Evolutionary conservation across 2,888 invertebrate genomes (phyloP), one percentile per base, ranked within the genome.

Genomic region (Lomographa bimaculata): DNA sequence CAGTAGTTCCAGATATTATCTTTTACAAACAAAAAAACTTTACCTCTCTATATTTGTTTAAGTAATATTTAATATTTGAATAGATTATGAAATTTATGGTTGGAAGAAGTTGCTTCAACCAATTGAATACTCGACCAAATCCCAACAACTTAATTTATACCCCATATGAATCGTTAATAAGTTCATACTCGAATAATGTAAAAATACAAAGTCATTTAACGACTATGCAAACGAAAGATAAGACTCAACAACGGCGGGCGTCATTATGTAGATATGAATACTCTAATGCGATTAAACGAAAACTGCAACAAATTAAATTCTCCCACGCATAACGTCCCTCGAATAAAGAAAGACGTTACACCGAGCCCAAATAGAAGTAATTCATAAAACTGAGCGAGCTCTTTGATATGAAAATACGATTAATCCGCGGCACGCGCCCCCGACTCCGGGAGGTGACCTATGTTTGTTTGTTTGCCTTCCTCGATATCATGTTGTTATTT

Each of bases 331-430:
- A 68, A 64, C 60, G 68, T 73, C 72, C 75, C 72, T 66, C 64
- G 65, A 64, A 79, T 71, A 79, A 79, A 83, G 78, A 71, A 73
- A 82, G 83, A 83, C 81, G 75, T 83, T 74, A 77, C 66, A 68
- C 56, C 64, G 64, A 54, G 50, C 59, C 73, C 71, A 69, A 82
- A 82, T 76, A 71, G 72, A 70, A 81, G 77, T 79, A 81, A 85
- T 82, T 84, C 79, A 84, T 84, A 84, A 83, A 79, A 79, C 70
- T 76, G 73, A 79, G 79, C 76, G 64, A 67, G 64, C 66, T 76
- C 78, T 86, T 86, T 87, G 79, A 87, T 86, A 87, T 87, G 85
- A 89, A 87, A 89, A 87, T 87, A 71, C 70, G 64, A 58, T 66
- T 85, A 86, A 89, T 85, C 87, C 83, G 45, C 41, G 82, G 75